Base-by-base conservation (phyloP, 2,888 invertebrate species). In the Nezara viridula region DNA sequence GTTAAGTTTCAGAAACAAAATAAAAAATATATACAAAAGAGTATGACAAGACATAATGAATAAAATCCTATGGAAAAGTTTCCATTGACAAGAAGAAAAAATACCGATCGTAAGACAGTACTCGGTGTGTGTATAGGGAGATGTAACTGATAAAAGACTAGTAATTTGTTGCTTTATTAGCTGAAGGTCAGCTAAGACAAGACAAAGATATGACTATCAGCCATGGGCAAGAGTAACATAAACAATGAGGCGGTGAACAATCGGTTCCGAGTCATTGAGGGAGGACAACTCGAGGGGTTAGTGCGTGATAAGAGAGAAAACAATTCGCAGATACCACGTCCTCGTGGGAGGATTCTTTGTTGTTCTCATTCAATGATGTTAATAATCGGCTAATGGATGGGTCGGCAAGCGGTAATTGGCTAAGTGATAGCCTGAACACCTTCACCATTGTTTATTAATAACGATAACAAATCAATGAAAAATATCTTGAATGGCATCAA, bases 251-350 rank as follows among this genome's bases (percentile, higher is more conserved):
- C n/a, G 40, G 44, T 6, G 12, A 81, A 81, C 81, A 81, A 81
- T 81, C n/a, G 81, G 16, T 81, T 81, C n/a, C 44, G 14, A 81
- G 44, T 81, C 81, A 81, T 81, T 81, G 81, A 81, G 81, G n/a
- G 44, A 81, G 81, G 81, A 44, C 44, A 9, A n/a, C 14, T 10
- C 14, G 10, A n/a, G 44, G 81, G 81, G 47, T 44, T 3, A 14
- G 4, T 10, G 24, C 1, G 24, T 37, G 77, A 24, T 40, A 32
- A 40, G 21, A 24, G 44, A 40, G 44, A n/a, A 44, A 44, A 81
- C 44, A 12, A 81, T 81, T 24, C 40, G 2, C 9, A 81, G 44
- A 9, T 81, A 81, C 44, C 81, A n/a, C 44, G 81, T 81, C 81
- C 81, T 81, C 44, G 44, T 81, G n/a, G 81, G 44, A 44, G 44